phyloP scores from a whole-genome alignment of 1,140 invertebrate species.

The Drosophila eugracilis region DNA sequence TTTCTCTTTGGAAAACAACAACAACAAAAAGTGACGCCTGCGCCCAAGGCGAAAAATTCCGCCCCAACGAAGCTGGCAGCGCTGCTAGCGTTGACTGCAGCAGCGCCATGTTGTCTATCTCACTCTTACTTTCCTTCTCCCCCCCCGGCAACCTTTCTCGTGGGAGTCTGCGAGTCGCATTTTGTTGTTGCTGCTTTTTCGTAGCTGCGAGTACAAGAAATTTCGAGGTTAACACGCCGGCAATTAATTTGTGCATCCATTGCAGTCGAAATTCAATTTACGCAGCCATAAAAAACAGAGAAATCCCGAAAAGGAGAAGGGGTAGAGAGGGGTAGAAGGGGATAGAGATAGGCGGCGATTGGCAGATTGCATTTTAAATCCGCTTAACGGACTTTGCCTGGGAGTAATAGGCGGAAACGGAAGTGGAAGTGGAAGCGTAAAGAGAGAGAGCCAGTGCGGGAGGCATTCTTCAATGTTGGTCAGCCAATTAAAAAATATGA shows the following conservation, averaged over 20 bases:
- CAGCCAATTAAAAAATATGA: conserved; percentile 69
- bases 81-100: conserved; percentile 13
- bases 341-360: conserved; percentile 30
- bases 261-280: conserved; percentile 69
- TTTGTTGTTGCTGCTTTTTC: conserved; percentile 10
- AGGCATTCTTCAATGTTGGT: conserved; percentile 40
- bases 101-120: conserved; percentile 28
- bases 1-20: conserved; percentile 6
- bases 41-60: conserved; percentile 24
- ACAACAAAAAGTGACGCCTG: conserved; percentile 31
- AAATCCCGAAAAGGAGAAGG: neutral
- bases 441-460: conserved; percentile 20
- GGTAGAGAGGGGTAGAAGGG: neutral
- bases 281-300: conserved; percentile 65
- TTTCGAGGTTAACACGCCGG: conserved; percentile 72
- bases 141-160: too few relatives aligned
- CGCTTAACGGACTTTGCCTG: conserved; percentile 47
- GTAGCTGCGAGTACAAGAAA: conserved; percentile 45
- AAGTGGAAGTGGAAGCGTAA: conserved; percentile 11
- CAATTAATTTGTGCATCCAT: conserved; percentile 69
- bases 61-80: conserved; percentile 25
- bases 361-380: conserved; percentile 55
- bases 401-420: conserved; percentile 35
- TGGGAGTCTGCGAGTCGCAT: conserved; percentile 16
- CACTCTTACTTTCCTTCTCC: neutral